A percentile compares a stretch with the other conserved stretches of the same genome.
phyloP scores from a whole-genome alignment of 1,140 invertebrate genomes.

The Musca vetustissima region DNA sequence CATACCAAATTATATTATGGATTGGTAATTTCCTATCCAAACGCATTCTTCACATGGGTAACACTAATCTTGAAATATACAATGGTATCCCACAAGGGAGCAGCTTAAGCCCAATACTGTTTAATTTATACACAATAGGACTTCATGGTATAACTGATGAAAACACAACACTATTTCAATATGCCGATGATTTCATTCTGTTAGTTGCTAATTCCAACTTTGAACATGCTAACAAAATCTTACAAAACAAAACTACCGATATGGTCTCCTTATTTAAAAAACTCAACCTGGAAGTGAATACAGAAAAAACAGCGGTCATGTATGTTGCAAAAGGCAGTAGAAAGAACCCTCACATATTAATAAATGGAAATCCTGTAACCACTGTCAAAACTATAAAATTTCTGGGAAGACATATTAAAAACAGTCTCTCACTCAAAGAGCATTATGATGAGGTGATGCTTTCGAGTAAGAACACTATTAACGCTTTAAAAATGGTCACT shows the following conservation, averaged over 20 bases:
- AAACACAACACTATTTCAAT: background rate
- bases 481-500: background rate
- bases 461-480: background rate
- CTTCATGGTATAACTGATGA: background rate
- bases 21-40: too few species aligned
- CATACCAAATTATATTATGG: too few species aligned
- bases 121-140: background rate
- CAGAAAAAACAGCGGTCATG: background rate
- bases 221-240: background rate
- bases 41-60: too few species aligned
- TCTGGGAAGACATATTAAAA: slow-evolving; percentile 3
- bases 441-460: background rate
- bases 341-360: background rate
- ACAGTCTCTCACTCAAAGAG: background rate
- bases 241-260: background rate
- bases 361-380: background rate
- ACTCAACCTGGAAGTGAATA: background rate
- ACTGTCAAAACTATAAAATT: background rate
- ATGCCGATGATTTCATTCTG: background rate
- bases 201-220: background rate
- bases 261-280: background rate
- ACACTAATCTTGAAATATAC: background rate
- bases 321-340: background rate
- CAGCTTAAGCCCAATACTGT: background rate
- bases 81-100: background rate